Evolutionary conservation across 2,888 invertebrate genomes (phyloP), one percentile per base, ranked within the genome.

Genomic region (Campoplex capitator): DNA sequence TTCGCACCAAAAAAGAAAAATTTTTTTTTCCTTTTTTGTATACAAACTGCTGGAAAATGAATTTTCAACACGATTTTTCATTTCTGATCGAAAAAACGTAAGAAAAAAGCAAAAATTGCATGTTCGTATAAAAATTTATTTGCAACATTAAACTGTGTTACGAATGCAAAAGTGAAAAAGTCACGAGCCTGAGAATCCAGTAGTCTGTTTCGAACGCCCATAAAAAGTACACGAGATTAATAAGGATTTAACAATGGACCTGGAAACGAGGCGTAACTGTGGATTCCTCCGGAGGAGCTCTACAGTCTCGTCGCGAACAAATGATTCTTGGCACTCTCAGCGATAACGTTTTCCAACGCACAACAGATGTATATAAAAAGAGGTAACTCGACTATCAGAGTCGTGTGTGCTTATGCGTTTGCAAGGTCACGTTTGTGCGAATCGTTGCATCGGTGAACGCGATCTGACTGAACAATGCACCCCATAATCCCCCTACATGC

Each of bases 341-440:
- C 76, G 88, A 88, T 86, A 88, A 89, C 83, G 65, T 73, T 81
- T 65, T 51, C 62, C 32, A 62, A 23, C 54, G 45, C 65, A 65
- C 51, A 56, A 18, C 62, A 32, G 32, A 62, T 62, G 16, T 71
- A 38, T 23, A 23, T 23, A 23, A 23, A 23, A 16, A 51, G 32
- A 79, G 58, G 42, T 23, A 54, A 78, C 65, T 65, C 65, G 54
- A 73, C 76, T 51, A 81, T 82, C 77, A 38, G 38, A 38, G 38
- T 6, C 38, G 6, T 70, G 51, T 23, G 13, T 73, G 51, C 51
- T n/a, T 80, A 83, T 38, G 6, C 82, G 78, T 78, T 80, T 75
- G 87, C 89, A 88, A 88, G 89, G 89, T 89, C 88, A 84, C 84
- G 54, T 85, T 81, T 48, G 74, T 83, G 23, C 23, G 84, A 67